Conservation (phyloP, 2,113 vertebrate species). For the Glareola pratincola region DNA sequence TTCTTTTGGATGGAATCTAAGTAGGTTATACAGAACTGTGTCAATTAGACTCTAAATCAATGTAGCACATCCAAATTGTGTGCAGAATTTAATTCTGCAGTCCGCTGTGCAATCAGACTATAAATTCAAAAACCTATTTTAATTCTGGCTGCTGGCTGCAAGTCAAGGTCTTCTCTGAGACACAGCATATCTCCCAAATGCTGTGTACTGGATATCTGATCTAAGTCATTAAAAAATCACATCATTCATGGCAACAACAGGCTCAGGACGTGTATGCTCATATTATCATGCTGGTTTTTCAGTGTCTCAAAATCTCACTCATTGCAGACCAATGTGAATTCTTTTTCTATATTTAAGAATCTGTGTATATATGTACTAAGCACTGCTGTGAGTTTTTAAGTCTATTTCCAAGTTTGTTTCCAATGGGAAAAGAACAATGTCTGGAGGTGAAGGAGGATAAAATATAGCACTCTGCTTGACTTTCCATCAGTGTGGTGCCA, state of each 20-base stretch:
- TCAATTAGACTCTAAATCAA: background rate
- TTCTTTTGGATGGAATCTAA: background rate
- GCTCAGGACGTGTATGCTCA: background rate
- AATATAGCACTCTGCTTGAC: background rate
- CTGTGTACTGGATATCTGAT: background rate
- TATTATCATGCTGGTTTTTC: background rate
- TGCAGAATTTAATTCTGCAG: background rate
- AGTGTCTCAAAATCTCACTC: background rate
- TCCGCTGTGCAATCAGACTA: background rate
- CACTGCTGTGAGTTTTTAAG: background rate
- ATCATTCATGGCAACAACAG: background rate
- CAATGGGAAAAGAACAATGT: background rate
- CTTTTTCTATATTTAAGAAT: background rate
- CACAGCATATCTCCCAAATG: background rate
- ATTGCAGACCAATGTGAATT: background rate
- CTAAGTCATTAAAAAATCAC: background rate
- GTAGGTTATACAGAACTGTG: background rate
- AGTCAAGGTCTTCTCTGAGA: background rate
- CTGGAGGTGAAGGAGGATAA: background rate
- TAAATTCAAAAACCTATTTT: background rate
- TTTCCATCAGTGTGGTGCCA: background rate
- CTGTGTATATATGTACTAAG: background rate
- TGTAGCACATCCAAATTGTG: background rate
- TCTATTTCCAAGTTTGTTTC: background rate
- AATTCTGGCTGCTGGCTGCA: background rate